Conservation (phyloP, 2,113 vertebrate genomes). For the Synodontis membranacea region DNA sequence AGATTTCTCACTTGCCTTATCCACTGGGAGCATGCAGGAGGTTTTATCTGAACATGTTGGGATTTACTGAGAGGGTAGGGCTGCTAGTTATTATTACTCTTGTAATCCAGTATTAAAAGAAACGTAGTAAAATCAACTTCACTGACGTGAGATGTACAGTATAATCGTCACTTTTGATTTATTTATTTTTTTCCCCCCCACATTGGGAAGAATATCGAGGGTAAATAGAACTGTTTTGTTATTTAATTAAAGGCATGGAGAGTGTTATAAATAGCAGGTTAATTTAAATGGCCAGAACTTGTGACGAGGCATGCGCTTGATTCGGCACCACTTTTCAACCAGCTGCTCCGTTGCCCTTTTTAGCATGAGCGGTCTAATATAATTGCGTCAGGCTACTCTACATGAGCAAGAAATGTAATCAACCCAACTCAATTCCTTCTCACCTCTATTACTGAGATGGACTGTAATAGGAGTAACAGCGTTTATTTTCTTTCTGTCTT, state of each 20-base stretch:
- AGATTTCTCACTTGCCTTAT: neutral
- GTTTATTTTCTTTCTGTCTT: constrained; percentile 71
- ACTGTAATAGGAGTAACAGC: constrained; percentile 56
- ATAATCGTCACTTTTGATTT: neutral
- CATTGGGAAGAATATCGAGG: neutral
- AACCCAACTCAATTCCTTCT: constrained; percentile 48
- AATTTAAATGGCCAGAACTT: neutral
- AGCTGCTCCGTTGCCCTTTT: constrained; percentile 30
- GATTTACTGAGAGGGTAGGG: neutral
- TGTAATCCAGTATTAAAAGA: neutral
- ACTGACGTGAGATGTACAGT: neutral
- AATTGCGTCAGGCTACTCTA: constrained; percentile 35
- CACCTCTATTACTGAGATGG: constrained; percentile 57
- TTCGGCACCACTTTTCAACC: constrained; percentile 28
- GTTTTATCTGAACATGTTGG: neutral
- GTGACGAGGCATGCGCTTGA: neutral
- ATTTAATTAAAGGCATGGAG: neutral
- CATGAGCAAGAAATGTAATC: constrained; percentile 62
- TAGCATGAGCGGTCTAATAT: constrained; percentile 24
- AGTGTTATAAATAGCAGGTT: neutral
- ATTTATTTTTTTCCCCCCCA: no score
- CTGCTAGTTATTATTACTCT: neutral
- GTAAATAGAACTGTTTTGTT: neutral
- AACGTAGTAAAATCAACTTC: neutral
- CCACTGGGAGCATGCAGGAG: neutral